Base-by-base conservation (phyloP, 2,888 invertebrate species). In the Drosophila rubida region DNA sequence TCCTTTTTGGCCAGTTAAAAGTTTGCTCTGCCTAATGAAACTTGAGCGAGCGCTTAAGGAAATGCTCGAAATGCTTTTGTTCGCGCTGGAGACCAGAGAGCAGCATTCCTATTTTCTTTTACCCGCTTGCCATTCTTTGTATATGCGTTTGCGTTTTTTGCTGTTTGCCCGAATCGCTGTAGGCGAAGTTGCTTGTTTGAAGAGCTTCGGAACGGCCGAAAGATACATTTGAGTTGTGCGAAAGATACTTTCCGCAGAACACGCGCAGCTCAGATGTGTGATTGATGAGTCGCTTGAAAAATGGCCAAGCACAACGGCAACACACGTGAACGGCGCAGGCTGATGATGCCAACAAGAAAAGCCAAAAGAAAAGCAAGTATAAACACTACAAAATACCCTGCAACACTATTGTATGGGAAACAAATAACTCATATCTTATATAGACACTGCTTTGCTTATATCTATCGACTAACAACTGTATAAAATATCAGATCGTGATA, bases 31-130 rank as follows among this genome's bases (percentile, higher is more conserved):
- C 69, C 53, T 81, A 78, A 85, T 82, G 87, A 81, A 87, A 81
- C 81, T 75, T 84, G 75, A 84, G 63, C 85, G 70, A 70, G 44
- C 85, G 85, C 87, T 87, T 74, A 80, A 80, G 71, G 78, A 81
- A 81, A 87, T 70, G 70, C 70, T 74, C 66, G 44, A 80, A 78
- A 80, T 81, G 87, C 81, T 67, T 80, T 84, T 84, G 80, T 87
- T 87, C 73, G 48, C 58, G 44, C 69, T 62, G 51, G 48, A 32
- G 41, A 11, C 19, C 19, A 19, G 19, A 32, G 45, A 63, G 62
- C 30, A 44, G 30, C 54, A 51, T 75, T 79, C 39, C 42, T 39
- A 25, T 49, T 58, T 13, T 42, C 13, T 44, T 22, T 16, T 48
- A 8, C 22, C 11, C n/a, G n/a, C 53, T 30, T 68, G 44, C 42